Percentiles rank a stretch among this genome's conserved stretches.
Evolutionary conservation across 2,113 vertebrate genomes (phyloP).

Genomic region (Baryphthengus martii): DNA sequence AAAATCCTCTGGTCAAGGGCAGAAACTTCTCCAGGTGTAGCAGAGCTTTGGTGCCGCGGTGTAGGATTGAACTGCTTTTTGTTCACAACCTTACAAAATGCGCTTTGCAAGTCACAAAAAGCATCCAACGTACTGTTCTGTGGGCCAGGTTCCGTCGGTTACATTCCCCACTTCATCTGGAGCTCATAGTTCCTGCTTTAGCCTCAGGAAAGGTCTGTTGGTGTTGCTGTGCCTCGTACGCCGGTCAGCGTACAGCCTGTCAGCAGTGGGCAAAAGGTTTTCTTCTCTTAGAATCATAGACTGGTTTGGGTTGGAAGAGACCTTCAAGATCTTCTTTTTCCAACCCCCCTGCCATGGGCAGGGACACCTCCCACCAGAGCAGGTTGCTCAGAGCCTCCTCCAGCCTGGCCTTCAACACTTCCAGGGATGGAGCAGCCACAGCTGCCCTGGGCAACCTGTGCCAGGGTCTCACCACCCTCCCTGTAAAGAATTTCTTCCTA

Average conservation of each 20-base stretch:
- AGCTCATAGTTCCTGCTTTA: background rate
- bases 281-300: background rate
- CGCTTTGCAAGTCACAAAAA: background rate
- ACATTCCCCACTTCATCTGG: background rate
- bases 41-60: background rate
- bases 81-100: background rate
- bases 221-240: accelerated
- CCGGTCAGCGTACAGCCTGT: background rate
- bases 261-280: background rate
- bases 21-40: background rate
- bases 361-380: too few relatives aligned
- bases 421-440: too few relatives aligned
- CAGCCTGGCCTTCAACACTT: too few relatives aligned
- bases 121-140: background rate
- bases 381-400: too few relatives aligned
- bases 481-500: too few relatives aligned
- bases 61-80: background rate
- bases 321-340: too few relatives aligned
- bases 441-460: too few relatives aligned
- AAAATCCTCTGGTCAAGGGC: background rate
- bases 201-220: background rate
- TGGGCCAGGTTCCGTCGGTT: background rate
- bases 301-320: too few relatives aligned
- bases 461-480: too few relatives aligned
- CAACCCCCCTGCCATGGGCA: too few relatives aligned